Evolutionary conservation across 2,113 vertebrate species (phyloP).

Genomic region (Terrapene triunguis): DNA sequence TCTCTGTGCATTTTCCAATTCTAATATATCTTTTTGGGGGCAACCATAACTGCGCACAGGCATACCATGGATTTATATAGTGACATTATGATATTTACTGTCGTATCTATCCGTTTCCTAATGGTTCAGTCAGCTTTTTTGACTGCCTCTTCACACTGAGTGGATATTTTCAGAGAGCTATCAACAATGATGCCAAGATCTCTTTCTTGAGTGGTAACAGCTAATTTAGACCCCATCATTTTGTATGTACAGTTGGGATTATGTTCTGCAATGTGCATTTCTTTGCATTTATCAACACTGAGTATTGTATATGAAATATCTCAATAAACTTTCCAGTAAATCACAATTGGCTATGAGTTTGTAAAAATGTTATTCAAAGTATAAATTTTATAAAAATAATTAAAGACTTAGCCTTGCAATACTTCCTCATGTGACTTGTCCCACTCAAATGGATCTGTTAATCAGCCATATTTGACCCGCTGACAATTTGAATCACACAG

Average conservation of each 20-base stretch:
- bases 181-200: neutral
- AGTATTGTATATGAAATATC: neutral
- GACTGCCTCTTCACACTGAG: neutral
- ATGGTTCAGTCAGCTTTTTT: neutral
- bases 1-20: neutral
- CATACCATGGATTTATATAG: neutral
- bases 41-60: neutral
- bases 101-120: neutral
- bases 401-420: neutral
- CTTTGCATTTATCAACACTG: neutral
- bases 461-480: neutral
- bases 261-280: neutral
- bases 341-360: neutral
- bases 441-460: neutral
- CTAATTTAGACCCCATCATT: neutral
- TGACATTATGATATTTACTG: neutral
- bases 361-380: neutral
- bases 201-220: neutral
- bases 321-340: neutral
- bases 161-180: neutral
- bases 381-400: accelerated
- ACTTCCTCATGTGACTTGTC: accelerated
- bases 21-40: neutral
- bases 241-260: neutral
- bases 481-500: neutral